Percentiles rank a stretch among this genome's conserved stretches.
Evolutionary conservation across 2,797 vertebrate genomes (phyloP).

Genomic region (Macrochelys suwanniensis): DNA sequence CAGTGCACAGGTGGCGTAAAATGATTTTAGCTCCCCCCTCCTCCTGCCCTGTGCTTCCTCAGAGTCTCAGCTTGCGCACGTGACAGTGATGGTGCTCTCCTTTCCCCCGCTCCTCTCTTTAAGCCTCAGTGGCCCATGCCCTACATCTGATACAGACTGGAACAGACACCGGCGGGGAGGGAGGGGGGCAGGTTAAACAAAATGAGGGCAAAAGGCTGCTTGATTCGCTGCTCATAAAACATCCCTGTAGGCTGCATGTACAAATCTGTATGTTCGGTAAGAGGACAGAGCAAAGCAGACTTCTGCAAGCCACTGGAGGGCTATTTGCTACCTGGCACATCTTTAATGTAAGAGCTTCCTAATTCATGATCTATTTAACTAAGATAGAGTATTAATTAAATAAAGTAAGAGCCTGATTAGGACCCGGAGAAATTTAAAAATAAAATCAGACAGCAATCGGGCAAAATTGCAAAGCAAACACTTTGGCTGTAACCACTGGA

Average conservation of each 20-base stretch:
- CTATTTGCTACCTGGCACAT: conserved; percentile 61
- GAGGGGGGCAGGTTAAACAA: neutral
- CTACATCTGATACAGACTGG: neutral
- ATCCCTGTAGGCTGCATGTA: neutral
- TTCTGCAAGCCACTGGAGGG: conserved; percentile 46
- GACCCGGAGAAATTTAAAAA: conserved; percentile 76
- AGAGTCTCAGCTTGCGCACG: neutral
- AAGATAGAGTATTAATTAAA: conserved; percentile 85
- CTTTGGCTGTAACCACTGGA: conserved; percentile 75
- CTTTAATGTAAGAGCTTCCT: conserved; percentile 70
- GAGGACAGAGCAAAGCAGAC: neutral
- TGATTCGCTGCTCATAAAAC: neutral
- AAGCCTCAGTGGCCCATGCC: neutral
- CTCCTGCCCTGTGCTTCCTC: neutral
- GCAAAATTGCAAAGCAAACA: conserved; percentile 84
- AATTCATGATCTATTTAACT: conserved; percentile 84
- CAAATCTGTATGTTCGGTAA: neutral
- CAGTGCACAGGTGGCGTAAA: neutral
- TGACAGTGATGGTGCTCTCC: neutral
- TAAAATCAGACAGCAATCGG: conserved; percentile 72
- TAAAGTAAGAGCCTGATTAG: conserved; percentile 82
- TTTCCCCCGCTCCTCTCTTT: neutral
- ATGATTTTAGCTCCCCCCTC: neutral
- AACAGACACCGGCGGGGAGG: no score
- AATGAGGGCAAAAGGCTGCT: neutral